Evolutionary conservation across 2,888 invertebrate genomes (phyloP).

Genomic region (Rhodophaea formosa): DNA sequence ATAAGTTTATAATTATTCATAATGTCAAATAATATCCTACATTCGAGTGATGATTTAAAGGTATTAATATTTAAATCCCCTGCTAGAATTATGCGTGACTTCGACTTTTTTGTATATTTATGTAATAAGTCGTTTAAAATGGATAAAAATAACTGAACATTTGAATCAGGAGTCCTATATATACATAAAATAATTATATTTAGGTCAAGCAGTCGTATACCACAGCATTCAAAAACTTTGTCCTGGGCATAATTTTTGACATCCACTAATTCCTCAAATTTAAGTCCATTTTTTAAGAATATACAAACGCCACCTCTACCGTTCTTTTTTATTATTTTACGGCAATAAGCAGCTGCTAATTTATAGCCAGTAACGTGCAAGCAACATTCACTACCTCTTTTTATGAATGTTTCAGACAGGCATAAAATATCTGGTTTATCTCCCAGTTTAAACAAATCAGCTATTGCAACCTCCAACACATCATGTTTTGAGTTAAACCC

Average conservation of each 20-base stretch:
- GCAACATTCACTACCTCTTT: conserved; percentile 9
- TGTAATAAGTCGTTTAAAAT: conserved; percentile 5
- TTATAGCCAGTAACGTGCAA: conserved; percentile 10
- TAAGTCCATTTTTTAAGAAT: not conserved
- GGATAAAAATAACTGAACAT: not conserved
- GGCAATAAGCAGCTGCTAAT: not conserved
- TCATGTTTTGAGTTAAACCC: conserved; percentile 6
- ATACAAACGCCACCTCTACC: conserved; percentile 1
- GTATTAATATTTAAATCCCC: conserved; percentile 20
- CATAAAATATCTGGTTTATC: conserved; percentile 14
- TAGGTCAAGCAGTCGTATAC: no score
- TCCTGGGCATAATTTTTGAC: not conserved
- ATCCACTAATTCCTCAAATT: not conserved
- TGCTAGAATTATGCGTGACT: conserved; percentile 2
- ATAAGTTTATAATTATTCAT: conserved; percentile 12
- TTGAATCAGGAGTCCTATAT: no score
- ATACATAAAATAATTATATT: no score
- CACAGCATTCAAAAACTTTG: conserved; percentile 9
- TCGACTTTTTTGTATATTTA: not conserved
- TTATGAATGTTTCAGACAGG: conserved; percentile 19
- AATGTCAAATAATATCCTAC: not conserved
- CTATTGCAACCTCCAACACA: conserved; percentile 2
- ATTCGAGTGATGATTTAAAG: not conserved
- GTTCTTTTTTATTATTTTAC: no score
- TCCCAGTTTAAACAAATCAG: not conserved